Evolutionary conservation across 1,140 invertebrate species (phyloP).

Genomic region (Cotesia vestalis): DNA sequence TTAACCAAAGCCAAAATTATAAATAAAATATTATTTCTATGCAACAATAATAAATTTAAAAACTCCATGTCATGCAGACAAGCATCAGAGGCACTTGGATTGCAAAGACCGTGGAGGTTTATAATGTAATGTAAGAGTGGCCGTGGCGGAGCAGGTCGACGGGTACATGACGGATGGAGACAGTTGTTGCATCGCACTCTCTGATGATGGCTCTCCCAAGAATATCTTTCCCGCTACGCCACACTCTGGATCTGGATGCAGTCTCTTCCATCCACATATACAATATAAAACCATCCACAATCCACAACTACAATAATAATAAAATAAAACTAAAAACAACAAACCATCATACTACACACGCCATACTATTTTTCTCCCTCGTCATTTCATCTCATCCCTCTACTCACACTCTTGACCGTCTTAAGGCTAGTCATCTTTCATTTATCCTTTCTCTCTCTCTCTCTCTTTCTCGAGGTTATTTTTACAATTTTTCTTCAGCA

Average conservation of each 20-base stretch:
- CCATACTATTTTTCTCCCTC: neutral
- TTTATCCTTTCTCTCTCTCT: constrained; percentile 12
- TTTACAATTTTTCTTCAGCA: too few species aligned
- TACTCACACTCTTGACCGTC: constrained; percentile 29
- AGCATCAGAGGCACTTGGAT: neutral
- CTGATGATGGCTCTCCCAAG: constrained; percentile 38
- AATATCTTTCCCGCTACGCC: constrained; percentile 39
- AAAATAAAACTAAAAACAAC: too few species aligned
- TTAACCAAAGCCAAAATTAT: too few species aligned
- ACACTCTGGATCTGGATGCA: neutral
- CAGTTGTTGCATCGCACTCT: constrained; percentile 44
- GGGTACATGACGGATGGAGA: constrained; percentile 43
- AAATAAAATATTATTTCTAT: too few species aligned
- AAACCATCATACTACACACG: neutral
- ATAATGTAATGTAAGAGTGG: constrained; percentile 17
- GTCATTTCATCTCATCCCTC: constrained; percentile 7
- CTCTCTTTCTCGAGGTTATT: neutral
- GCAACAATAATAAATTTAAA: neutral
- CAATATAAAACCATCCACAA: too few species aligned
- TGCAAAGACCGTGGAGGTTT: neutral
- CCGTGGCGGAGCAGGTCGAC: constrained; percentile 3
- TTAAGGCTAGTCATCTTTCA: constrained; percentile 18
- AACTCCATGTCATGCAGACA: neutral
- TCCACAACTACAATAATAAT: too few species aligned
- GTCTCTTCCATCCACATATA: neutral